phyloP scores from a whole-genome alignment of 2,888 invertebrate genomes.

The Cheilosia variabilis region DNA sequence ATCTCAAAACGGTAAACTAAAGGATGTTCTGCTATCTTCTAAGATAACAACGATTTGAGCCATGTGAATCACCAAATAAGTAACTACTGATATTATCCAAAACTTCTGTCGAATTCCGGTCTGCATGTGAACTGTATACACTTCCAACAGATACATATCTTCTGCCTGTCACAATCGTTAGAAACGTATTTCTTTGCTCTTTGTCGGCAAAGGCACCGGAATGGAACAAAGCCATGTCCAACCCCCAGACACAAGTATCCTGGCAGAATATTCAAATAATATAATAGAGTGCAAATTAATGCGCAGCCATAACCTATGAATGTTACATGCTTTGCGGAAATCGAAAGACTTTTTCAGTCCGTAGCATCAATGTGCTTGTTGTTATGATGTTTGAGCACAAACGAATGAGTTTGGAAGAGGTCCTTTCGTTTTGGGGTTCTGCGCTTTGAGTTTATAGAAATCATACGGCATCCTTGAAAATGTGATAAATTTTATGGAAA shows the following conservation, averaged over 20 bases:
- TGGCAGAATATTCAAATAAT: constrained; percentile 1
- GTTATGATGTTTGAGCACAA: not conserved
- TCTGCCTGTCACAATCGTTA: too few relatives aligned
- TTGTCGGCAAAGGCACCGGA: not conserved
- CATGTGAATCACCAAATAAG: too few relatives aligned
- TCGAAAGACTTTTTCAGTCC: not conserved
- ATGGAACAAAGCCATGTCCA: not conserved
- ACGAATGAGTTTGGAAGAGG: not conserved
- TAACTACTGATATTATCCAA: too few relatives aligned
- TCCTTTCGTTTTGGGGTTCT: not conserved
- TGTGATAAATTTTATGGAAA: not conserved
- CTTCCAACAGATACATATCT: too few relatives aligned
- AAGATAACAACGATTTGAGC: too few relatives aligned
- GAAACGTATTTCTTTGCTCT: too few relatives aligned
- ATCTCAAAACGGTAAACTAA: too few relatives aligned
- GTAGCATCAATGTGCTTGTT: not conserved
- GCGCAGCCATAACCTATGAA: not conserved
- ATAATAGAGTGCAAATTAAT: not conserved
- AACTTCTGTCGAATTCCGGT: too few relatives aligned
- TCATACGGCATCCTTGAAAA: not conserved
- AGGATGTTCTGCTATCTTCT: too few relatives aligned
- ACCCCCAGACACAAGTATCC: not conserved
- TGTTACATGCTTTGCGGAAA: not conserved
- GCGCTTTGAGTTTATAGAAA: not conserved
- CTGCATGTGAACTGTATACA: too few relatives aligned